Conservation (phyloP, 2,888 invertebrate genomes). For the Lacanobia oleracea region DNA sequence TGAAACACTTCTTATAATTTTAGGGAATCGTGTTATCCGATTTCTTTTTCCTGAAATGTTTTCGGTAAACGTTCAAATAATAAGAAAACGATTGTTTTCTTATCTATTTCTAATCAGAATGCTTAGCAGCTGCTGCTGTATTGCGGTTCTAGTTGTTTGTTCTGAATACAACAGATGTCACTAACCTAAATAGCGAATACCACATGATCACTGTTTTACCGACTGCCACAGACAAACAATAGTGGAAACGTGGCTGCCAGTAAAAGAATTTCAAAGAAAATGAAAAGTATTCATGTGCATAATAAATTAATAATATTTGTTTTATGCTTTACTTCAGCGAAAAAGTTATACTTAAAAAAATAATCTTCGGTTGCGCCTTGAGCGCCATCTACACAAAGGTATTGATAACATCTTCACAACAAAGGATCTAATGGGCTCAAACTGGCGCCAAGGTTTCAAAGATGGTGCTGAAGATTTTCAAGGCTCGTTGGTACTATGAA, state of each 20-base stretch:
- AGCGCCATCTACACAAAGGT: constrained; percentile 35
- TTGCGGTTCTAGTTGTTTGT: constrained; percentile 9
- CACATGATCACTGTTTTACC: constrained; percentile 63
- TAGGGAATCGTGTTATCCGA: background rate
- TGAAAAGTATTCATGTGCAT: background rate
- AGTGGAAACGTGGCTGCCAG: constrained; percentile 20
- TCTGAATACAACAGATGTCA: constrained; percentile 62
- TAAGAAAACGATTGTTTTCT: background rate
- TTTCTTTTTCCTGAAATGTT: background rate
- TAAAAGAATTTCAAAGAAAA: background rate
- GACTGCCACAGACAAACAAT: constrained; percentile 54
- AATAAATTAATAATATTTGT: background rate
- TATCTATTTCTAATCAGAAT: background rate
- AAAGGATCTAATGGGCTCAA: background rate
- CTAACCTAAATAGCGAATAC: constrained; percentile 4
- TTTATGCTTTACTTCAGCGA: background rate
- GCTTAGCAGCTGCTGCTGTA: constrained; percentile 4
- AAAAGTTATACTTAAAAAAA: background rate
- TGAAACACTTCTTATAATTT: background rate
- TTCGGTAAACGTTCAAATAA: background rate
- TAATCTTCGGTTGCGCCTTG: background rate
- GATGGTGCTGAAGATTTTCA: constrained; percentile 28
- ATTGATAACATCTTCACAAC: background rate
- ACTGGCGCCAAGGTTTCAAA: constrained; percentile 16
- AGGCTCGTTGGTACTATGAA: too few relatives aligned